phyloP scores from a whole-genome alignment of 2,797 vertebrate genomes.

The Tachyglossus aculeatus region DNA sequence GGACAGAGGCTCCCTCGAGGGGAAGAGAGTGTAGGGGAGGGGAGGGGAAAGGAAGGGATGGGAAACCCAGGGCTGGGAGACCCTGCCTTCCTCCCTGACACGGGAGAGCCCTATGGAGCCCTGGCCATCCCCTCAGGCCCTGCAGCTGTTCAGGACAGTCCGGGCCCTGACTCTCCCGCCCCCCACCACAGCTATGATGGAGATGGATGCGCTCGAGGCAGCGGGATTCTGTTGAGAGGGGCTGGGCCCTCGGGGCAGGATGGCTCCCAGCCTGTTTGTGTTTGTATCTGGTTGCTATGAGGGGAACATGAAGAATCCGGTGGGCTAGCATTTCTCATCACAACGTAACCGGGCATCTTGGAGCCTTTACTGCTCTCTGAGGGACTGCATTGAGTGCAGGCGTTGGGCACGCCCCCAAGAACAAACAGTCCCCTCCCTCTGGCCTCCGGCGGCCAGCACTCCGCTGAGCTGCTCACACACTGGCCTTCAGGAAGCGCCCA shows the following conservation, averaged over 20 bases:
- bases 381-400: slow-evolving; percentile 20
- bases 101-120: no score
- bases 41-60: not conserved
- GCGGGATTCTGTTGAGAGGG: not conserved
- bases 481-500: slow-evolving; percentile 52
- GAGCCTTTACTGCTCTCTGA: slow-evolving; percentile 36
- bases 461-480: slow-evolving; percentile 33
- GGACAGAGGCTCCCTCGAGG: not conserved
- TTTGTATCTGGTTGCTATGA: slow-evolving; percentile 75
- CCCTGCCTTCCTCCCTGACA: no score
- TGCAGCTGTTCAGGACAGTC: not conserved
- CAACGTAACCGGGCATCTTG: slow-evolving; percentile 53
- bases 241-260: not conserved
- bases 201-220: not conserved
- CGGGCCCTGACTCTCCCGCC: not conserved
- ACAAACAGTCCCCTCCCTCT: slow-evolving; percentile 42
- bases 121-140: not conserved
- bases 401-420: slow-evolving; percentile 35
- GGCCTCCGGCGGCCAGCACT: slow-evolving; percentile 42
- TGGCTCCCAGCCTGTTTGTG: slow-evolving; percentile 65
- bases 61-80: no score
- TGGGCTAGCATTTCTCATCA: slow-evolving; percentile 50
- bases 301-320: slow-evolving; percentile 61
- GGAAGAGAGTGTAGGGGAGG: not conserved
- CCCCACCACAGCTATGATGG: not conserved